Conservation (phyloP, 2,888 invertebrate species). For the Dermolepida albohirtum region DNA sequence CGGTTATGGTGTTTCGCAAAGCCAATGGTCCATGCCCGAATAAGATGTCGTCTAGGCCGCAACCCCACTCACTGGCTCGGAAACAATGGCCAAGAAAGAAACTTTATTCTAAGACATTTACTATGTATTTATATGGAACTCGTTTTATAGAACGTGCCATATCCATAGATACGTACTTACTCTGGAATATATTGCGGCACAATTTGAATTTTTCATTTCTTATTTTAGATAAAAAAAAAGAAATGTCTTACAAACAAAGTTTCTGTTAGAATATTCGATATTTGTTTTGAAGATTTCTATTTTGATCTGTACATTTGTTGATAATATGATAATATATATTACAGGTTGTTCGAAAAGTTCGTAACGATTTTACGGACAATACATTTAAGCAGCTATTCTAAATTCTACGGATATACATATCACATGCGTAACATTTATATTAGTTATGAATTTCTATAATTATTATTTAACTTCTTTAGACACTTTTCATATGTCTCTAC, state of each 20-base stretch:
- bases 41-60: constrained; percentile 57
- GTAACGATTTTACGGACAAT: too few relatives aligned
- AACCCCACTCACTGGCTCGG: constrained; percentile 57
- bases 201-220: constrained; percentile 40
- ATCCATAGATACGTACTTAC: constrained; percentile 28
- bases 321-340: too few relatives aligned
- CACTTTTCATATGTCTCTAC: too few relatives aligned
- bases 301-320: too few relatives aligned
- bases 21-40: constrained; percentile 64
- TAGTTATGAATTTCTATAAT: too few relatives aligned
- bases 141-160: constrained; percentile 55
- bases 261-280: too few relatives aligned
- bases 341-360: too few relatives aligned
- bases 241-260: not conserved
- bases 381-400: too few relatives aligned
- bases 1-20: constrained; percentile 58
- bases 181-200: constrained; percentile 16
- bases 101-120: constrained; percentile 64
- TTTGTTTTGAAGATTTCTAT: too few relatives aligned
- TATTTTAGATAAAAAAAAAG: constrained; percentile 17
- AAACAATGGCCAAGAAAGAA: constrained; percentile 57
- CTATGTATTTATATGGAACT: constrained; percentile 61
- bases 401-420: too few relatives aligned
- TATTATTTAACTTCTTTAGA: too few relatives aligned
- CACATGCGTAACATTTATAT: too few relatives aligned